A percentile compares a stretch with the other conserved stretches of the same genome.
These are phyloP conservation scores for Sesamia inferens DNA, from an alignment of 2,888 invertebrate genomes.

Conservation along the genomic window DNA sequence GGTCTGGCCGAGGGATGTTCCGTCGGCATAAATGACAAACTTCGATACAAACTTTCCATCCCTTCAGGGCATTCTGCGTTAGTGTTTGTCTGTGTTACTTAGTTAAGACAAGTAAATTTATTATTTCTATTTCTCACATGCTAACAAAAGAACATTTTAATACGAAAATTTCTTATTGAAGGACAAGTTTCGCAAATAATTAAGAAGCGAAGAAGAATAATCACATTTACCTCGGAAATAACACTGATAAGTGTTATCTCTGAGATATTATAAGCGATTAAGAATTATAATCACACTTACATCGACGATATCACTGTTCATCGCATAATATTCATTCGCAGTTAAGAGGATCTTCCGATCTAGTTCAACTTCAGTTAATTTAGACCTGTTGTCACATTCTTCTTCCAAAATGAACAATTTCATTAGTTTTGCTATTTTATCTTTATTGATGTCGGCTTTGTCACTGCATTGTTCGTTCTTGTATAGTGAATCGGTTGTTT, in stretches of 20 bases:
- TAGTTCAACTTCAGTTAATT: conserved; percentile 79
- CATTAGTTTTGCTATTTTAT: conserved; percentile 80
- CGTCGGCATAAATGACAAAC: neutral
- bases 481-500: conserved; percentile 37
- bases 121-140: neutral
- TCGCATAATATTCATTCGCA: conserved; percentile 85
- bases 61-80: neutral
- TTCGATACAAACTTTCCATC: neutral
- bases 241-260: too few relatives aligned
- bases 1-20: too few relatives aligned
- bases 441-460: conserved; percentile 62
- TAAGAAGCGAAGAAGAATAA: neutral
- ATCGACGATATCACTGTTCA: conserved; percentile 88
- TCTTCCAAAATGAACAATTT: conserved; percentile 83
- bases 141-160: neutral
- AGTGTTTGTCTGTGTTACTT: too few relatives aligned
- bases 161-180: neutral
- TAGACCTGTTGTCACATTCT: conserved; percentile 69
- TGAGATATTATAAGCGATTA: too few relatives aligned
- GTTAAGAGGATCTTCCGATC: conserved; percentile 84
- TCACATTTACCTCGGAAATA: conserved; percentile 65
- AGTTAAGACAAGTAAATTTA: neutral
- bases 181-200: too few relatives aligned
- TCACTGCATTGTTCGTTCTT: conserved; percentile 40
- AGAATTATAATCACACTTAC: conserved; percentile 81